Evolutionary conservation across 2,888 invertebrate species (phyloP).

Genomic region (Heliconius ethilla): DNA sequence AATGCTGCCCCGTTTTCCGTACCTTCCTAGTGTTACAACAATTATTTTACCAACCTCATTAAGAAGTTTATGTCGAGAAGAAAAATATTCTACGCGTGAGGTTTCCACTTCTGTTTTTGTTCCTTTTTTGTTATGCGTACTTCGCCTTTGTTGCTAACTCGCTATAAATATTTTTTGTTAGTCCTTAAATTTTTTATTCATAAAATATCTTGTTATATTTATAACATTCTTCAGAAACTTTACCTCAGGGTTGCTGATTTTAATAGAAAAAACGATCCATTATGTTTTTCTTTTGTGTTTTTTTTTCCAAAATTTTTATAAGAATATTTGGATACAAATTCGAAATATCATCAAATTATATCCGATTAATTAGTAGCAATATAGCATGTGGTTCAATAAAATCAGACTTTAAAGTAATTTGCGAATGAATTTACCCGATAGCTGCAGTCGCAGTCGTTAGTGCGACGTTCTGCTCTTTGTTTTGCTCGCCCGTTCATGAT

Average conservation of each 20-base stretch:
- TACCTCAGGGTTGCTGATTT: neutral
- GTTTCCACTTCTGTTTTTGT: slow-evolving; percentile 56
- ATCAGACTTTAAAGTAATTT: slow-evolving; percentile 32
- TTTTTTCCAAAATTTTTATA: neutral
- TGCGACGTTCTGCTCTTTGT: slow-evolving; percentile 65
- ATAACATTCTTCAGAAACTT: slow-evolving; percentile 8
- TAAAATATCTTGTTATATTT: slow-evolving; percentile 29
- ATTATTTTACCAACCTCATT: slow-evolving; percentile 78
- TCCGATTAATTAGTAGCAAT: slow-evolving; percentile 2
- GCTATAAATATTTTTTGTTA: slow-evolving; percentile 50
- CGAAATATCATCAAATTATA: neutral
- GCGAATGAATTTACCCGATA: slow-evolving; percentile 30
- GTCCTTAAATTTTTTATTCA: slow-evolving; percentile 32
- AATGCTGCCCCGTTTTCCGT: slow-evolving; percentile 70
- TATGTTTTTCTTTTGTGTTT: neutral
- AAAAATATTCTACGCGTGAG: slow-evolving; percentile 66
- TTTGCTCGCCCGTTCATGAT: slow-evolving; percentile 72
- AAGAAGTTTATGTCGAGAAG: slow-evolving; percentile 70
- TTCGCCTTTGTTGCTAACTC: slow-evolving; percentile 53
- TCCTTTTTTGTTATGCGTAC: slow-evolving; percentile 52
- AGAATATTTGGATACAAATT: neutral
- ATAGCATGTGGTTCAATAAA: slow-evolving; percentile 11
- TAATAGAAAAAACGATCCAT: neutral
- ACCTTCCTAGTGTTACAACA: slow-evolving; percentile 78
- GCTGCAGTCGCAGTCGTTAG: slow-evolving; percentile 61